Evolutionary conservation across 2,113 vertebrate genomes (phyloP), one percentile per base, ranked within the genome.

Genomic region (Austrofundulus limnaeus): DNA sequence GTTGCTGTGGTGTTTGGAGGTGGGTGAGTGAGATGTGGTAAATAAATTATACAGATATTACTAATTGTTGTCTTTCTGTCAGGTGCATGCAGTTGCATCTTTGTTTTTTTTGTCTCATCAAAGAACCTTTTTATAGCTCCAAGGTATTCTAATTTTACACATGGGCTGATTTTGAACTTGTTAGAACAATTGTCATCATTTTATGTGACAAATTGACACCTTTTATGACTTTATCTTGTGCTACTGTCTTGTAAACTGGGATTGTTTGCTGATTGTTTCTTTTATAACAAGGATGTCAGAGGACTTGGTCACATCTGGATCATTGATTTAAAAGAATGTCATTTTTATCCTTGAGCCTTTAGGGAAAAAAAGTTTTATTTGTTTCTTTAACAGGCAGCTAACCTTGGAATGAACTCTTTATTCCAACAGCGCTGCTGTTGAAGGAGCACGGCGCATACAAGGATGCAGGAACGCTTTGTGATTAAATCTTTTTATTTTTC

Each of bases 401-500:
- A 77, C 66, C 77, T 82, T 66, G 43, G 72, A 59, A 41, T 83
- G 79, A 85, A 77, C 80, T 72, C 43, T 61, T 49, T 13, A 12
- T 53, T 63, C 47, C 54, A 46, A n/a, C 45, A 56, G 49, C 60
- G 48, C 59, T 34, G 31, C 31, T 11, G 6, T 11, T 78, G 52
- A 39, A 21, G 43, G 24, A 72, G 38, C 34, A 49, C 38, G 59
- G 55, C 58, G 53, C 72, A 47, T 62, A 47, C 28, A 45, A 66
- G 47, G 60, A 59, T 69, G 66, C 59, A 57, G 60, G 39, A 58
- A 31, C 50, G 51, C 59, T 82, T 66, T 58, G 56, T 73, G 49
- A 62, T 58, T 15, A 63, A 57, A 71, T 41, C 54, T 41, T 42
- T 67, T 70, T 59, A 64, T 46, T 39, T 58, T 61, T 71, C 42